These are phyloP conservation scores for Antechinus flavipes DNA, from an alignment of 2,113 vertebrate species.

Conservation along the genomic window DNA sequence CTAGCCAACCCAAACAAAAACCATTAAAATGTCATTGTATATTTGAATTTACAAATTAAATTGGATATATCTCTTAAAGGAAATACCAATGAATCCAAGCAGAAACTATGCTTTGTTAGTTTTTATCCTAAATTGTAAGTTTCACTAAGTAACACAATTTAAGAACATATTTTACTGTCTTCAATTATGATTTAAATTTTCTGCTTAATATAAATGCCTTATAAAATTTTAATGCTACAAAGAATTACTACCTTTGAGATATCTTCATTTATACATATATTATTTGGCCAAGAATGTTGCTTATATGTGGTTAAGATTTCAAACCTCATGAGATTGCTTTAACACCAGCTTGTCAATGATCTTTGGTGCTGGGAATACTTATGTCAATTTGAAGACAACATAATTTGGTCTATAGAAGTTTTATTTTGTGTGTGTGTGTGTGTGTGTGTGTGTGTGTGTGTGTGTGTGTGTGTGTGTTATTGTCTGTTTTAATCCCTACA, in stretches of 20 bases:
- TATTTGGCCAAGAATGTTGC: constrained; percentile 54
- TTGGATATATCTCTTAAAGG: not conserved
- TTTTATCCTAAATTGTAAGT: constrained; percentile 52
- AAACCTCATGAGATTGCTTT: not conserved
- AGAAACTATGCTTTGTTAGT: constrained; percentile 14
- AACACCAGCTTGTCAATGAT: not conserved
- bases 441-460: no score
- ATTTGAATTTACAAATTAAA: constrained; percentile 40
- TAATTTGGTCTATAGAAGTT: not conserved
- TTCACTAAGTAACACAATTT: constrained; percentile 35
- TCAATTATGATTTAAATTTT: constrained; percentile 67
- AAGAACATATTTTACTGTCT: constrained; percentile 46
- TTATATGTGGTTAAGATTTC: constrained; percentile 64
- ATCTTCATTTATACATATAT: constrained; percentile 56
- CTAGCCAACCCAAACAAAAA: not conserved
- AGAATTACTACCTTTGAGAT: constrained; percentile 69
- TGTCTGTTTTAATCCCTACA: constrained; percentile 67
- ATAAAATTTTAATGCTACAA: constrained; percentile 70
- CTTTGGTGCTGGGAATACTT: not conserved
- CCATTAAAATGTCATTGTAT: constrained; percentile 9
- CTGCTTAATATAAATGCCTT: constrained; percentile 60
- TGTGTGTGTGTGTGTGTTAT: not conserved
- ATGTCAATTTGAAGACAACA: not conserved
- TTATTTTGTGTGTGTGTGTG: not conserved
- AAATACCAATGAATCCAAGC: not conserved